Evolutionary conservation across 2,888 invertebrate species (phyloP), one percentile per base, ranked within the genome.

Genomic region (Cancer borealis): DNA sequence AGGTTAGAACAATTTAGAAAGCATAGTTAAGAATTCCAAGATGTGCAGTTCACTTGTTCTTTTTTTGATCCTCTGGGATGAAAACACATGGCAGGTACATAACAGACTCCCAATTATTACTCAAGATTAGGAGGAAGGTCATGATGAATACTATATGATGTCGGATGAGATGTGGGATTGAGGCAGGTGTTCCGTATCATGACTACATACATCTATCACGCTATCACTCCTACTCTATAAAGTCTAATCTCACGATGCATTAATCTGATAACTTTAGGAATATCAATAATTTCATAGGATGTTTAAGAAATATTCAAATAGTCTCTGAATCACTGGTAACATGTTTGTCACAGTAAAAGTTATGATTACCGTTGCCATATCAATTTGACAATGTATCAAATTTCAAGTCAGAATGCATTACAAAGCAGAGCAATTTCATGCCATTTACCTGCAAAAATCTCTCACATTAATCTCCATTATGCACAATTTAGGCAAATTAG

Each of bases 21-120:
- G 66, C 4, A 66, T n/a, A n/a, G 66, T 60, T 54, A 49, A 47
- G 54, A 12, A 49, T 90, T 54, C 12, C 30, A 90, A 39, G 30
- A 49, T 26, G 17, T 47, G 49, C 0, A 12, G 26, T 10, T 49
- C 2, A 54, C 54, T n/a, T 54, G 60, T 54, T 66, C n/a, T 21
- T 66, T 6, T 17, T 47, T n/a, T 49, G 8, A 8, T n/a, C 49
- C 26, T 46, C 30, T 45, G 93, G 88, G 54, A 93, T 73, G 14
- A 21, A 49, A 21, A 49, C 66, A 89, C 26, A 47, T 93, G 93
- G 26, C 39, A 39, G 60, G 79, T 90, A 39, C 21, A 93, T 49
- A 49, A 90, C 66, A 84, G 88, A 79, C 88, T 30, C n/a, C 90
- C 88, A 93, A 93, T 93, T 93, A 93, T 93, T 93, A 66, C 73